phyloP scores from a whole-genome alignment of 2,888 invertebrate genomes.

The Acanthosepion esculentum region DNA sequence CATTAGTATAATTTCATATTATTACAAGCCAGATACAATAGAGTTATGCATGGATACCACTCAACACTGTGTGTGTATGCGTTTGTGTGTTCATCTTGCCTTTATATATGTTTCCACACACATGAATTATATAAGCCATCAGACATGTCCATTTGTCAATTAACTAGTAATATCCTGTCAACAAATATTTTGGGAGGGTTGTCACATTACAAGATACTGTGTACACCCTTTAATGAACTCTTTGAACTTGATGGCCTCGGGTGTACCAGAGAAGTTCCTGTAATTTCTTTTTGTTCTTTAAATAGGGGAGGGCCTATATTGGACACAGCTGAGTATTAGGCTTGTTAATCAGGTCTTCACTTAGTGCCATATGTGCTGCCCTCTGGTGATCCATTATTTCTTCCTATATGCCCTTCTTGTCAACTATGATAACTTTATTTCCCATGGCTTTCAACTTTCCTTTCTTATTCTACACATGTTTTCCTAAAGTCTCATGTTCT shows the following conservation, averaged over 20 bases:
- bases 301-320: not conserved
- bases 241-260: not conserved
- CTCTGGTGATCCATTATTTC: not conserved
- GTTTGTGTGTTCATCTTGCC: not conserved
- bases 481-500: too few species aligned
- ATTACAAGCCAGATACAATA: not conserved
- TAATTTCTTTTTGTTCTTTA: not conserved
- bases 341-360: not conserved
- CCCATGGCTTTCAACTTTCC: not conserved
- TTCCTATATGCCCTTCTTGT: not conserved
- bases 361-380: slow-evolving; percentile 20
- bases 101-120: not conserved
- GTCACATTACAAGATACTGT: not conserved
- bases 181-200: not conserved
- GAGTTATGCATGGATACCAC: too few species aligned
- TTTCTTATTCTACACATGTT: not conserved
- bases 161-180: not conserved
- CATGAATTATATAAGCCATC: not conserved
- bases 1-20: not conserved
- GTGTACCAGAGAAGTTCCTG: not conserved
- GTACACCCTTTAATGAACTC: not conserved
- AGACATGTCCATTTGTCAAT: not conserved
- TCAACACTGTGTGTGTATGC: not conserved
- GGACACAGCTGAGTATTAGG: not conserved
- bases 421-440: not conserved